A percentile compares a stretch with the other conserved stretches of the same genome.
These are phyloP conservation scores for Trichomycterus rosablanca DNA, from an alignment of 2,113 vertebrate genomes.

Conservation along the genomic window DNA sequence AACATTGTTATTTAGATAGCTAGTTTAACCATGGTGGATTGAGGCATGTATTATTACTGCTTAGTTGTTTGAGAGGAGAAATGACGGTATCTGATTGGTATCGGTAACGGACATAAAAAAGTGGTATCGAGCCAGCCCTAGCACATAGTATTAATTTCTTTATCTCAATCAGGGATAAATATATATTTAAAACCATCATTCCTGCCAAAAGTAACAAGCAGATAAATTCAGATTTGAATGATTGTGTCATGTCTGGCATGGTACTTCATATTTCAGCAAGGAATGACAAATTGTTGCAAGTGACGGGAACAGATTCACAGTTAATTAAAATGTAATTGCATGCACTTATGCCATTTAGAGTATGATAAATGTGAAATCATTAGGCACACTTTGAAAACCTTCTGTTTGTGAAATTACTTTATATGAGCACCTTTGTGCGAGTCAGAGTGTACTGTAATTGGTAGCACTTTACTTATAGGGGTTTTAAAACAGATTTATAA, in stretches of 20 bases:
- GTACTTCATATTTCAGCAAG: conserved; percentile 51
- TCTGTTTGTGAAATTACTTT: conserved; percentile 73
- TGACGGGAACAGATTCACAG: conserved; percentile 72
- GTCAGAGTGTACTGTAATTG: conserved; percentile 59
- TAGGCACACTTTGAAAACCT: conserved; percentile 69
- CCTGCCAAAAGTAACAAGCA: conserved; percentile 18
- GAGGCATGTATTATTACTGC: too few species aligned
- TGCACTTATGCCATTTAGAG: conserved; percentile 73
- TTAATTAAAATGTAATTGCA: conserved; percentile 75
- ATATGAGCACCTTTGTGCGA: conserved; percentile 63
- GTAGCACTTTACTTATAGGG: too few species aligned
- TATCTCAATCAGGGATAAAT: conserved; percentile 28
- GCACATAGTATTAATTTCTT: conserved; percentile 34
- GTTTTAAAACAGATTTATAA: too few species aligned
- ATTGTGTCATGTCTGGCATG: conserved; percentile 41
- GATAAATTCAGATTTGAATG: conserved; percentile 48
- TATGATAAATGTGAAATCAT: conserved; percentile 73
- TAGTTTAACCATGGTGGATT: too few species aligned
- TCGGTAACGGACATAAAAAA: too few species aligned
- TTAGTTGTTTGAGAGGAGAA: too few species aligned
- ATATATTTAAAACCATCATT: conserved; percentile 42
- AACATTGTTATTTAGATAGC: too few species aligned
- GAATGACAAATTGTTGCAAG: conserved; percentile 65
- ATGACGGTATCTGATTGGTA: too few species aligned
- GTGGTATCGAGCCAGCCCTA: too few species aligned